Conservation (phyloP, 92 coral and sea anemone genomes). For the Porites divaricata region DNA sequence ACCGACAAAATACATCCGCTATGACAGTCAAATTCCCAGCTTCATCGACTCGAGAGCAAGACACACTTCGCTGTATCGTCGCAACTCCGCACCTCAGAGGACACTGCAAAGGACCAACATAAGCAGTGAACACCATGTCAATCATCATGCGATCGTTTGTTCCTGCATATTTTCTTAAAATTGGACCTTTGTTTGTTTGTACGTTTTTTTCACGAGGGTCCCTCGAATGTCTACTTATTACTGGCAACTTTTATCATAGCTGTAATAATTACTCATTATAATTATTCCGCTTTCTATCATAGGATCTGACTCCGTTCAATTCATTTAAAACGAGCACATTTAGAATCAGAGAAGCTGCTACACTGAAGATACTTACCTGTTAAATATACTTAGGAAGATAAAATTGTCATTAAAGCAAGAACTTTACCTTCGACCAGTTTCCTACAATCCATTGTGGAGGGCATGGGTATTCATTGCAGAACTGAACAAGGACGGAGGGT, state of each 20-base stretch:
- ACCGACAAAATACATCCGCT: conserved; percentile 15
- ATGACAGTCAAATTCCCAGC: background rate
- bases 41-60: conserved; percentile 26
- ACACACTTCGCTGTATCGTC: conserved; percentile 2
- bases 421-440: conserved; percentile 32
- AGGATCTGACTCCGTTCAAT: no score
- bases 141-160: no score
- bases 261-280: no score
- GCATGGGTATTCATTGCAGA: conserved; percentile 23
- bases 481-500: background rate
- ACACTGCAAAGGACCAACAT: conserved; percentile 14
- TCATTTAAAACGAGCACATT: no score
- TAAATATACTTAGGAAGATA: background rate
- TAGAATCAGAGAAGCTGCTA: no score
- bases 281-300: no score
- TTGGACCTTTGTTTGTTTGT: no score
- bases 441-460: conserved; percentile 12
- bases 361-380: background rate
- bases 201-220: no score
- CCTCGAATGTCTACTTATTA: no score
- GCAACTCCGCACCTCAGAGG: conserved; percentile 18
- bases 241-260: no score
- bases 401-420: background rate
- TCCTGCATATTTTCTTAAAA: no score
- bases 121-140: no score